phyloP scores from a whole-genome alignment of 2,797 vertebrate species.

The Carcharodon carcharias region DNA sequence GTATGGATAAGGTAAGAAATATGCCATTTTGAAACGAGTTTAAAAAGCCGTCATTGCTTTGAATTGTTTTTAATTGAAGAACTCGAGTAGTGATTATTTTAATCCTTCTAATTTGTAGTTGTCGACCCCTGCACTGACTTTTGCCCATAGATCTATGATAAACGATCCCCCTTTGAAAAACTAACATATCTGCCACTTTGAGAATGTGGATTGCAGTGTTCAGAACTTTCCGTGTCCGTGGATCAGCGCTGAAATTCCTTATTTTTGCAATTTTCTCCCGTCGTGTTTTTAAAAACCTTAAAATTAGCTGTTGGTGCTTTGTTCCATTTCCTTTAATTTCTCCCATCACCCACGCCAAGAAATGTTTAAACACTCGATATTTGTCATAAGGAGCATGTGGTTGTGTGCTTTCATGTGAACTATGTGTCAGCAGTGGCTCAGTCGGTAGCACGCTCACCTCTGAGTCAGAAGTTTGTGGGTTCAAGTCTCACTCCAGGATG shows the following conservation, averaged over 20 bases:
- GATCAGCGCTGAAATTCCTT: too few relatives aligned
- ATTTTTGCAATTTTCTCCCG: background rate
- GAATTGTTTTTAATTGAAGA: background rate
- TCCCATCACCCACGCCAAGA: too few relatives aligned
- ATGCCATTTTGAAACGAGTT: background rate
- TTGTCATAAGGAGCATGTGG: too few relatives aligned
- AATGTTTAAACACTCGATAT: too few relatives aligned
- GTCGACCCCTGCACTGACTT: background rate
- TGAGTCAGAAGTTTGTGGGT: too few relatives aligned
- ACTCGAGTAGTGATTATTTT: background rate
- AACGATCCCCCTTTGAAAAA: background rate
- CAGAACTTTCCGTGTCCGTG: background rate
- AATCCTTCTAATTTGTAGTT: background rate
- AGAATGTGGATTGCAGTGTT: background rate
- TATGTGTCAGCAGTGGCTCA: too few relatives aligned
- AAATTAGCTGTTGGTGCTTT: too few relatives aligned
- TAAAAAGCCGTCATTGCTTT: background rate
- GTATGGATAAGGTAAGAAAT: conserved; percentile 80
- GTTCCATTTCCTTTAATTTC: too few relatives aligned
- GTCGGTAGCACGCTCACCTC: too few relatives aligned
- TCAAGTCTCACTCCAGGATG: too few relatives aligned
- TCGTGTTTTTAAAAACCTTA: too few relatives aligned
- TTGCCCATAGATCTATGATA: background rate
- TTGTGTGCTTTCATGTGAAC: too few relatives aligned
- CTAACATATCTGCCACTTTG: background rate